Conservation (phyloP, 2,888 invertebrate genomes). For the Exocentrus adspersus region DNA sequence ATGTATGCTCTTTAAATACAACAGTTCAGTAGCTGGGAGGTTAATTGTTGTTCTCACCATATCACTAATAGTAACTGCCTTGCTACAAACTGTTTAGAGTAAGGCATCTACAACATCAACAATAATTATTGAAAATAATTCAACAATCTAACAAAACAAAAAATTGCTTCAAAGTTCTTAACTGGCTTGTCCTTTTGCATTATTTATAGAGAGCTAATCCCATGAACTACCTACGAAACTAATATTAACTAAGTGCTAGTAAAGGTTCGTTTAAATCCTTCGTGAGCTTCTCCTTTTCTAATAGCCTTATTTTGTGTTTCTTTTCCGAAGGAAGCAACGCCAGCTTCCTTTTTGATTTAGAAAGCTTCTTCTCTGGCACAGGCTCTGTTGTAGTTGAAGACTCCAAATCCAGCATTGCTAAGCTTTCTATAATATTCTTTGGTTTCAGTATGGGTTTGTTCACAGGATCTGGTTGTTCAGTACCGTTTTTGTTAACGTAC, state of each 20-base stretch:
- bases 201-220: constrained; percentile 11
- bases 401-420: constrained; percentile 77
- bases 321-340: constrained; percentile 67
- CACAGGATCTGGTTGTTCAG: constrained; percentile 64
- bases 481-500: constrained; percentile 81
- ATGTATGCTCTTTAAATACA: too few species aligned
- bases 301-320: constrained; percentile 65
- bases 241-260: constrained; percentile 70
- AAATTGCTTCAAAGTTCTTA: neutral
- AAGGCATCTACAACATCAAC: neutral
- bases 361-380: constrained; percentile 63
- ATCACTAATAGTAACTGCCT: too few species aligned
- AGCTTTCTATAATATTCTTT: constrained; percentile 85
- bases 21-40: too few species aligned
- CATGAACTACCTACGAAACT: neutral
- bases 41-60: too few species aligned
- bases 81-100: too few species aligned
- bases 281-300: constrained; percentile 49
- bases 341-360: constrained; percentile 75
- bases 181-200: neutral
- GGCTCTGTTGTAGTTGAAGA: constrained; percentile 38
- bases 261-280: constrained; percentile 71
- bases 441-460: constrained; percentile 53
- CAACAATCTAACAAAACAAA: neutral
- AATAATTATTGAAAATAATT: neutral